Evolutionary conservation across 2,888 invertebrate genomes (phyloP), one percentile per base, ranked within the genome.

Genomic region (Troides oblongomaculatus): DNA sequence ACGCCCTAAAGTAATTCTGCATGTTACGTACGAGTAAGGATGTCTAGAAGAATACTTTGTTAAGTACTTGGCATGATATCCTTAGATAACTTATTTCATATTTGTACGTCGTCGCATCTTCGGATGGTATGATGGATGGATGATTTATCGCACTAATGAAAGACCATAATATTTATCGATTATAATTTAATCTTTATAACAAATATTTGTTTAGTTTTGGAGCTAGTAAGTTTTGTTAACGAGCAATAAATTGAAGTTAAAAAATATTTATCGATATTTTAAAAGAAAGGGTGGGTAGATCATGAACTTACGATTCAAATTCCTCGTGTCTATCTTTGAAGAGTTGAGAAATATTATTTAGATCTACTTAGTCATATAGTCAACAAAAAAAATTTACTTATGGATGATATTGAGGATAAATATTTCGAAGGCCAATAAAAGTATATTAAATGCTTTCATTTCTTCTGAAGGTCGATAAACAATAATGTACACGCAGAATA

Each of bases 381-480:
- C 18, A 50, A 18, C 4, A 18, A 53, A 53, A n/a, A 53, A 53
- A 53, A 53, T 3, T 18, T n/a, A 6, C n/a, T 14, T 0, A 59
- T 59, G 25, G 23, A 10, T 10, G n/a, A 25, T 25, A 59, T 18
- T 30, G 5, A 30, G n/a, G 36, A 61, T 46, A 62, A 39, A 58
- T 63, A 18, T 67, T 63, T 59, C 30, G 21, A 23, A 17, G 36
- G 25, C 36, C 39, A 53, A 64, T 61, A 61, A 56, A 61, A 25
- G 43, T 18, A 53, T 62, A 70, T 70, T 61, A 50, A 30, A 36
- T 36, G n/a, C 18, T 53, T 63, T 66, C 53, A 66, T 66, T 66
- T 64, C 30, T 63, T 70, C 66, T 43, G 30, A 70, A 70, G 70
- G 70, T 66, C 66, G 58, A 59, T 57, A 30, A 70, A 66, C 62